Conservation (phyloP, 2,797 vertebrate species). For the Kryptopterus vitreolus region DNA sequence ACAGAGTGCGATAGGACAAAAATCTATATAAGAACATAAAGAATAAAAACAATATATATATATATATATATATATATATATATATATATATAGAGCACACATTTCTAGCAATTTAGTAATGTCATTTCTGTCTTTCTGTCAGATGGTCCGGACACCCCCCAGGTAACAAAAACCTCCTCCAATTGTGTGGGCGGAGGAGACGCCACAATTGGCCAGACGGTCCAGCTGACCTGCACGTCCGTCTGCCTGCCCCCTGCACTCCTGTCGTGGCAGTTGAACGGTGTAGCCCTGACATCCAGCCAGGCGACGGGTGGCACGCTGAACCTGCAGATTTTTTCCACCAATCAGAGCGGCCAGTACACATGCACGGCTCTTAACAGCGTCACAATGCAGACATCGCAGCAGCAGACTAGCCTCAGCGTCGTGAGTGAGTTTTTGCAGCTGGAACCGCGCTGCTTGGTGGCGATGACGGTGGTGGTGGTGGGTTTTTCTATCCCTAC, state of each 20-base stretch:
- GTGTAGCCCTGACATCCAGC: constrained; percentile 58
- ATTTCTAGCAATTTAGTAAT: neutral
- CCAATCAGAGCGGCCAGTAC: constrained; percentile 67
- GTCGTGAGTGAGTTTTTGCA: constrained; percentile 73
- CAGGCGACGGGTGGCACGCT: constrained; percentile 66
- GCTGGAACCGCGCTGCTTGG: constrained; percentile 56
- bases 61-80: too few species aligned
- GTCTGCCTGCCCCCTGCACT: constrained; percentile 71
- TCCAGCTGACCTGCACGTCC: constrained; percentile 69
- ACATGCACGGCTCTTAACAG: constrained; percentile 68
- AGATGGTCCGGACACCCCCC: constrained; percentile 77
- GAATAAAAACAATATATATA: neutral
- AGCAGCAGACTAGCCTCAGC: constrained; percentile 62
- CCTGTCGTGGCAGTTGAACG: constrained; percentile 69
- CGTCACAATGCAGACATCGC: constrained; percentile 61
- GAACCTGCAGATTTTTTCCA: constrained; percentile 69
- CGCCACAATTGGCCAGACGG: constrained; percentile 66
- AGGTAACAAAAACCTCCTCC: constrained; percentile 61
- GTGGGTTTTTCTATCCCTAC: neutral
- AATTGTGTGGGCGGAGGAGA: constrained; percentile 71
- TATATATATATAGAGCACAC: too few species aligned
- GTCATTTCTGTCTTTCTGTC: constrained; percentile 6
- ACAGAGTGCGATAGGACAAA: neutral
- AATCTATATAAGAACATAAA: neutral
- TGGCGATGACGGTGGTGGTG: too few species aligned